Evolutionary conservation across 2,113 vertebrate species (phyloP).

Genomic region (Lophura nycthemera): DNA sequence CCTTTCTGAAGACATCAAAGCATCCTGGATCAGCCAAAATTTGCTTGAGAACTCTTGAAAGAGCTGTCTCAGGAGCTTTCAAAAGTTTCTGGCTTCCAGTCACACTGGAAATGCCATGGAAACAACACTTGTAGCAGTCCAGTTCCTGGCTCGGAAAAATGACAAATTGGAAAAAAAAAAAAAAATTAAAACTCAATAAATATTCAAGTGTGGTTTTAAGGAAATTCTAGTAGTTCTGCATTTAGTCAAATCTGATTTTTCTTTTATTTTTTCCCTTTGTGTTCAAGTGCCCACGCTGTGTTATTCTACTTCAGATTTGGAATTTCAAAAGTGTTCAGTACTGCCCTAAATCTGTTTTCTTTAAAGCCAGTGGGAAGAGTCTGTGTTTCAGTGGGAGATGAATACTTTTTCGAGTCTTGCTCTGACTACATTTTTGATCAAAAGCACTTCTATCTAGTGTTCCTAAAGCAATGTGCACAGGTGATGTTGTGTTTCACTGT

Average conservation of each 20-base stretch:
- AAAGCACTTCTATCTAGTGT: not conserved
- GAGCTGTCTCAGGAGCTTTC: slow-evolving; percentile 52
- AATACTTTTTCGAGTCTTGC: not conserved
- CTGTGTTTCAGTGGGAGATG: not conserved
- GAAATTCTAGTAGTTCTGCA: not conserved
- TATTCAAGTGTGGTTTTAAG: not conserved
- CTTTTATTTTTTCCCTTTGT: not conserved
- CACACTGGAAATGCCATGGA: slow-evolving; percentile 63
- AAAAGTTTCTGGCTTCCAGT: slow-evolving; percentile 52
- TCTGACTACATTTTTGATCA: not conserved
- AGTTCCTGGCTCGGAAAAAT: slow-evolving; percentile 8
- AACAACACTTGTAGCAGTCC: slow-evolving; percentile 48
- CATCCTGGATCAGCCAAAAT: slow-evolving; percentile 30
- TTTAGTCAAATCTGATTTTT: not conserved
- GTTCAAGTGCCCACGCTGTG: not conserved
- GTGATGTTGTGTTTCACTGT: not conserved
- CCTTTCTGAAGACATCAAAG: slow-evolving; percentile 31
- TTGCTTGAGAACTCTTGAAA: slow-evolving; percentile 46
- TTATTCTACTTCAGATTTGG: not conserved
- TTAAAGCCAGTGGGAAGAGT: not conserved
- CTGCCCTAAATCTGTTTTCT: not conserved
- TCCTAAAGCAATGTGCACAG: not conserved
- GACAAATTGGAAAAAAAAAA: not conserved
- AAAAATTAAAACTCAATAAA: not conserved
- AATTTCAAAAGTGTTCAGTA: not conserved